These are phyloP conservation scores for Chrysodeixis includens DNA, from an alignment of 2,888 invertebrate genomes.

Conservation along the genomic window DNA sequence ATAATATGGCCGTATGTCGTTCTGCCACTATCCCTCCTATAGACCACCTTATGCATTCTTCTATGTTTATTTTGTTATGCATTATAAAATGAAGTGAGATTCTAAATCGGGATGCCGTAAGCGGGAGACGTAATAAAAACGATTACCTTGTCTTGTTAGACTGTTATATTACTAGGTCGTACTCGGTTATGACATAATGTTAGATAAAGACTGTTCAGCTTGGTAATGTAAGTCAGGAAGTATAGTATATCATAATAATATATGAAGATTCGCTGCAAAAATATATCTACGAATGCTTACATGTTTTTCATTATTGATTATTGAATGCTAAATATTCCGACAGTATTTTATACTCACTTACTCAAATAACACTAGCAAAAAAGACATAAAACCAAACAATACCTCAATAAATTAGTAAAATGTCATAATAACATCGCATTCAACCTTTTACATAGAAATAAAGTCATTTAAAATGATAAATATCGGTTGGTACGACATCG, in stretches of 20 bases:
- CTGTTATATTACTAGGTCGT: too few species aligned
- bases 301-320: too few species aligned
- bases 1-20: too few species aligned
- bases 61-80: background rate
- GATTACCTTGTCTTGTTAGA: background rate
- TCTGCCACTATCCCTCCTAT: too few species aligned
- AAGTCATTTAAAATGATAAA: slow-evolving; percentile 47
- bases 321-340: too few species aligned
- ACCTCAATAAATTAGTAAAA: background rate
- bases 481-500: slow-evolving; percentile 50
- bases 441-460: slow-evolving; percentile 9
- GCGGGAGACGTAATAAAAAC: background rate
- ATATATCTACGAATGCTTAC: too few species aligned
- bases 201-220: too few species aligned
- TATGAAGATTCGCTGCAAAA: too few species aligned
- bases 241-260: too few species aligned
- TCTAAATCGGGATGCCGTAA: background rate
- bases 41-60: background rate
- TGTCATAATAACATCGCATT: background rate
- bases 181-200: too few species aligned
- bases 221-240: too few species aligned
- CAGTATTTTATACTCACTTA: too few species aligned
- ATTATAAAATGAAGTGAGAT: background rate
- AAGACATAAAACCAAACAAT: background rate
- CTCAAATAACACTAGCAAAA: background rate